These are phyloP conservation scores for Pristionchus japonicus DNA, from an alignment of 2,888 invertebrate genomes.

Conservation along the genomic window DNA sequence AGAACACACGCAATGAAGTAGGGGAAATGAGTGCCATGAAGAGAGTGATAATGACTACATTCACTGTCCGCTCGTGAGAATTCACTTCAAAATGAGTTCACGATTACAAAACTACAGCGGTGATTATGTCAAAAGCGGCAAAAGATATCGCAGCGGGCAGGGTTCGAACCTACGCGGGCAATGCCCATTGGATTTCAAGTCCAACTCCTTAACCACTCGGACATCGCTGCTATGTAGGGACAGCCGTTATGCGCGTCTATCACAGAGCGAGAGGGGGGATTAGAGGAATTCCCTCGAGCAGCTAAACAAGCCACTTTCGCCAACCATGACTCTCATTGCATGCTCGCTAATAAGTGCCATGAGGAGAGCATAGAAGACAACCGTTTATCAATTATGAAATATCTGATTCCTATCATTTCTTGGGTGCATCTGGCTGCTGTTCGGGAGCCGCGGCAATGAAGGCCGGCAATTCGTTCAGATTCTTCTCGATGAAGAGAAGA, in stretches of 20 bases:
- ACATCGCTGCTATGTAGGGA: conserved; percentile 50
- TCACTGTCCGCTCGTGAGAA: no score
- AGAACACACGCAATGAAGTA: no score
- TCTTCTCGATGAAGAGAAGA: conserved; percentile 19
- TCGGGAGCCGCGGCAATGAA: background rate
- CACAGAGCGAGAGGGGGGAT: background rate
- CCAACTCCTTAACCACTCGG: conserved; percentile 81
- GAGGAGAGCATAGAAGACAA: no score
- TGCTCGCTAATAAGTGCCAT: no score
- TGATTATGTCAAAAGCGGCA: no score
- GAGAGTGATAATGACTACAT: no score
- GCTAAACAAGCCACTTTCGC: background rate
- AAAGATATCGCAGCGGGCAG: conserved; percentile 77
- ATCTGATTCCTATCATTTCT: background rate
- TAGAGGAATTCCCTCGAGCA: no score
- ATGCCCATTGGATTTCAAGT: conserved; percentile 82
- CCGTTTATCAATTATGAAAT: background rate
- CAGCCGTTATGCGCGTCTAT: background rate
- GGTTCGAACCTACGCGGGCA: conserved; percentile 83
- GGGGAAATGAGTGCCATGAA: no score
- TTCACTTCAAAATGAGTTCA: background rate
- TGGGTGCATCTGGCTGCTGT: conserved; percentile 14
- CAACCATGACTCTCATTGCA: background rate
- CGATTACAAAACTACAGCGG: background rate
- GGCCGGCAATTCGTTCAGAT: background rate